Base-by-base conservation (phyloP, 30 jellyfish, hydroid and myxozoan species). In the Aurelia sp. region DNA sequence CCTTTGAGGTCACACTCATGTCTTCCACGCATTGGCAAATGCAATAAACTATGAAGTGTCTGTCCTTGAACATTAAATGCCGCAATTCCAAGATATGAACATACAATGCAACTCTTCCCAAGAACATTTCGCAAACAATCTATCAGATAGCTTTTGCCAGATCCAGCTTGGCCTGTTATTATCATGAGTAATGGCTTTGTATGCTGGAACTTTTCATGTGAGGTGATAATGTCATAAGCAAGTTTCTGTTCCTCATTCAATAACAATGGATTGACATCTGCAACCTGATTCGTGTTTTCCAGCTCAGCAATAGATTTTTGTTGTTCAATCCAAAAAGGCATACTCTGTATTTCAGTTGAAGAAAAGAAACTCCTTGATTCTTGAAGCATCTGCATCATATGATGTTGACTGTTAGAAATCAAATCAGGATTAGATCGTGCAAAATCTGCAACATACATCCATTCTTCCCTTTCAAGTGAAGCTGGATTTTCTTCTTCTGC, bases 371-470 rank as follows among this genome's bases (percentile, higher is more conserved):
- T 30, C 37, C 51, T 58, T 48, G 47, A 64, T 35, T 62, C 65
- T 50, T 37, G 64, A 40, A 65, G 76, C 19, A 4, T 27, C 20
- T 68, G 27, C 10, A 19, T 8, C 6, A 66, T n/a, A 5, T 57
- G 53, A 40, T 77, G 21, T 21, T 57, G 53, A 55, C 13, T 9
- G 33, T 52, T 55, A 15, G 40, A 18, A 30, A 12, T 19, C 12
- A 15, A 13, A 6, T 27, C 23, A 11, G 58, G 13, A 4, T 55
- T 22, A 35, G 3, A 35, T 35, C 47, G 47, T 17, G 53, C 70
- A 21, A 83, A 59, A 9, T 72, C 80, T 20, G 93, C 76, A 27
- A 83, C 69, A 58, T 83, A 72, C 93, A 83, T 83, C 93, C 93
- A 71, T 62, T 73, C 93, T 73, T 83, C 93, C 41, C 80, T 68